Evolutionary conservation across 2,888 invertebrate genomes (phyloP), one percentile per base, ranked within the genome.

Genomic region (Drosophila niveifrons): DNA sequence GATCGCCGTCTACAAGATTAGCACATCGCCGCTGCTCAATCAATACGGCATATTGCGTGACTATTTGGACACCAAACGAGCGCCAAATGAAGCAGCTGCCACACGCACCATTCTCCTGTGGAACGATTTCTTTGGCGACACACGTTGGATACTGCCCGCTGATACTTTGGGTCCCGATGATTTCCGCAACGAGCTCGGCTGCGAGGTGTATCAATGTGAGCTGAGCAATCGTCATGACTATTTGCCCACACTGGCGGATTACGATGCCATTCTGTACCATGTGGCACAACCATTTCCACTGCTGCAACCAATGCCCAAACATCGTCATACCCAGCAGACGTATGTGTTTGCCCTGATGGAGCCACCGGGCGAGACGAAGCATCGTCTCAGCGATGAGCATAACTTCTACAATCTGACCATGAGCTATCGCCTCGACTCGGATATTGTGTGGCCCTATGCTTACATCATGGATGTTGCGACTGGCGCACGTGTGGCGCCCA

Each of bases 381-480:
- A 92, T 62, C 63, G 81, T 1, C 76, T 92, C 8, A 75, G 75
- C 28, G 87, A 91, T 48, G 91, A 92, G 46, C 78, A 89, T 7
- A 75, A 91, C 34, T 94, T 94, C 64, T 95, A 93, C 75, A 94
- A 94, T 79, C 87, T 93, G 68, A 94, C 94, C 1, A 94, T 94
- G 93, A 94, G 93, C 0, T 94, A 94, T 82, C 92, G 94, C 66
- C 73, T 93, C 65, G 93, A 93, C 74, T 94, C 94, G 62, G 94
- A 94, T 75, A 83, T 94, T 13, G 43, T 90, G 0, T 93, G 93
- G 93, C 80, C 93, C 1, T 94, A 94, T 68, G 90, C 85, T 3
- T 70, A 78, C 8, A 63, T 94, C 8, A 41, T 78, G 31, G 92
- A 93, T 23, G 72, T 62, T 0, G 57, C 78, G 39, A 85, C 75